A percentile compares a stretch with the other conserved stretches of the same genome.
Evolutionary conservation across 2,888 invertebrate genomes (phyloP).

Genomic region (Caenorhabditis wallacei): DNA sequence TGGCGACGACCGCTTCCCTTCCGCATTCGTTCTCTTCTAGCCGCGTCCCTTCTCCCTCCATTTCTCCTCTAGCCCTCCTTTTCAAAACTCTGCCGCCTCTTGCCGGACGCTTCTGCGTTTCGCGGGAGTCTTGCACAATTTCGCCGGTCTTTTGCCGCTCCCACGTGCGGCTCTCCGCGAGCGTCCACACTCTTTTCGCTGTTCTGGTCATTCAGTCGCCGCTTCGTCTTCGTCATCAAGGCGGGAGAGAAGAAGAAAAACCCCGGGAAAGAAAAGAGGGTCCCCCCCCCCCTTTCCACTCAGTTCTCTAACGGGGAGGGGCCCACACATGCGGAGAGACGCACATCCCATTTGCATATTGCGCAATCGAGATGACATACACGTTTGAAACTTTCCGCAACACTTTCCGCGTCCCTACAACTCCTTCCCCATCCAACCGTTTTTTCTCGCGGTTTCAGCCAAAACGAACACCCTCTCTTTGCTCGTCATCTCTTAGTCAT

Average conservation of each 20-base stretch:
- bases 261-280: constrained; percentile 39
- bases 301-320: constrained; percentile 62
- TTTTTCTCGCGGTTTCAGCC: not conserved
- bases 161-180: constrained; percentile 62
- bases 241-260: constrained; percentile 40
- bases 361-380: constrained; percentile 74
- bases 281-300: not conserved
- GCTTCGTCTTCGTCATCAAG: constrained; percentile 64
- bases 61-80: constrained; percentile 30
- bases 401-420: constrained; percentile 14
- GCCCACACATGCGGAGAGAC: constrained; percentile 61
- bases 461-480: constrained; percentile 19
- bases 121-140: constrained; percentile 53
- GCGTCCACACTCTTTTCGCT: constrained; percentile 62
- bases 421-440: too few species aligned
- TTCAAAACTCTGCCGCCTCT: constrained; percentile 40
- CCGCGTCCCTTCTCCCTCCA: constrained; percentile 15
- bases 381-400: constrained; percentile 53
- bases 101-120: constrained; percentile 51
- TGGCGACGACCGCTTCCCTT: constrained; percentile 48
- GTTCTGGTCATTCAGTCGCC: constrained; percentile 52
- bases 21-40: constrained; percentile 25
- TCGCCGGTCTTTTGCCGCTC: constrained; percentile 47
- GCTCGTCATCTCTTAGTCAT: constrained; percentile 54
- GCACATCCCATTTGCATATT: constrained; percentile 73